Conservation (phyloP, 2,797 vertebrate species). For the Sebastes cheni region DNA sequence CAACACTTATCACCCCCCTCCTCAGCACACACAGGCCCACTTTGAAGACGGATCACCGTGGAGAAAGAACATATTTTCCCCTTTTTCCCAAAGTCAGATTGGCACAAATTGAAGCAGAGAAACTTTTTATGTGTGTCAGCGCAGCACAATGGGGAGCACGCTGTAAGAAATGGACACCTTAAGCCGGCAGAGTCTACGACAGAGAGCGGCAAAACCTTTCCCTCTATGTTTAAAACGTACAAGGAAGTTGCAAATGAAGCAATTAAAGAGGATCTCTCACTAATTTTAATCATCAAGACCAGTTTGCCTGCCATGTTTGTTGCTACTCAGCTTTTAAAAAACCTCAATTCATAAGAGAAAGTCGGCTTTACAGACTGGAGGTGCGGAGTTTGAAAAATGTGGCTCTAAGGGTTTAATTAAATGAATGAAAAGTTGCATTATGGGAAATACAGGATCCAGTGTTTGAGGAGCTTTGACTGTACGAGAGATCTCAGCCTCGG, state of each 20-base stretch:
- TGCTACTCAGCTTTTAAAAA: neutral
- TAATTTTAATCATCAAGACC: neutral
- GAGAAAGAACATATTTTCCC: conserved; percentile 57
- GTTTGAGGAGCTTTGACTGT: too few species aligned
- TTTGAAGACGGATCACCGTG: conserved; percentile 70
- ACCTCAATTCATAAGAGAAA: neutral
- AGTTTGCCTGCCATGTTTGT: neutral
- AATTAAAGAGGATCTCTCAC: neutral
- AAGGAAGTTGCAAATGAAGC: neutral
- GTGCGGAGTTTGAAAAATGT: neutral
- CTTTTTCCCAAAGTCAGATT: conserved; percentile 58
- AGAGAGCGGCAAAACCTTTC: neutral
- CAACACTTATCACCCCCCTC: conserved; percentile 62
- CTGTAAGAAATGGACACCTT: conserved; percentile 51
- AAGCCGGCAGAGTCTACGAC: neutral
- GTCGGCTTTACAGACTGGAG: neutral
- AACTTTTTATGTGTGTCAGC: conserved; percentile 50
- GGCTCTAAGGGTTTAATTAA: neutral
- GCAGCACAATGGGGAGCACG: conserved; percentile 38
- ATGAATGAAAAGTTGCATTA: neutral
- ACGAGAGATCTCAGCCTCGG: neutral
- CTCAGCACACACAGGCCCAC: conserved; percentile 45
- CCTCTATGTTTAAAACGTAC: neutral
- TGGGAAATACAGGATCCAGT: too few species aligned
- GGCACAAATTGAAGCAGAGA: conserved; percentile 60